Conservation (phyloP, 2,888 invertebrate species). For the Xiphydria camelus region DNA sequence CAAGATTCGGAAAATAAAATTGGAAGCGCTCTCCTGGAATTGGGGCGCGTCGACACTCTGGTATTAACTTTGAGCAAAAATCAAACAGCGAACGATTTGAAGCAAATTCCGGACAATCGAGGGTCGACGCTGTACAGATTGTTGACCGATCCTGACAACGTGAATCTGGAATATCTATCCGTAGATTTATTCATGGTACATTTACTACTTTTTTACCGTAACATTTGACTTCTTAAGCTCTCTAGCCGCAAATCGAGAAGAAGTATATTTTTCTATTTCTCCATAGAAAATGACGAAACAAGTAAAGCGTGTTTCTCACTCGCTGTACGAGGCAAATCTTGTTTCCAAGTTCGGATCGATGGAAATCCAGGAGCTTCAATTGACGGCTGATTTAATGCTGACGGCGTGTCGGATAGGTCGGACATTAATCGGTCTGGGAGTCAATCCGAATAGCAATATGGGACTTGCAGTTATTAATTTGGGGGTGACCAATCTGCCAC, state of each 20-base stretch:
- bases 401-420: slow-evolving; percentile 64
- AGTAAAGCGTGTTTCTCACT: slow-evolving; percentile 61
- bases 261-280: slow-evolving; percentile 3
- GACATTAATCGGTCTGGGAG: slow-evolving; percentile 61
- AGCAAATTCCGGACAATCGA: slow-evolving; percentile 62
- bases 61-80: slow-evolving; percentile 60
- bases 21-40: slow-evolving; percentile 62
- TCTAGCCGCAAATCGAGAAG: background rate
- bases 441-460: slow-evolving; percentile 63
- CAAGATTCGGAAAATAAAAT: slow-evolving; percentile 57
- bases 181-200: slow-evolving; percentile 63
- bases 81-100: slow-evolving; percentile 58
- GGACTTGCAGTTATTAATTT: slow-evolving; percentile 64
- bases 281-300: slow-evolving; percentile 63
- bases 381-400: slow-evolving; percentile 66
- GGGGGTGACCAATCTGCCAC: slow-evolving; percentile 66
- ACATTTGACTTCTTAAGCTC: slow-evolving; percentile 2
- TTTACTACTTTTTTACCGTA: slow-evolving; percentile 10
- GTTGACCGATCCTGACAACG: slow-evolving; percentile 65
- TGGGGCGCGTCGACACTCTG: slow-evolving; percentile 63
- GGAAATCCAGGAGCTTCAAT: slow-evolving; percentile 62
- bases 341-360: slow-evolving; percentile 56
- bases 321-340: slow-evolving; percentile 54
- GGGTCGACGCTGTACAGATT: slow-evolving; percentile 64
- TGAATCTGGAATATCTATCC: slow-evolving; percentile 63